Base-by-base conservation (phyloP, 1,140 invertebrate species). In the Nixonia krombeini region DNA sequence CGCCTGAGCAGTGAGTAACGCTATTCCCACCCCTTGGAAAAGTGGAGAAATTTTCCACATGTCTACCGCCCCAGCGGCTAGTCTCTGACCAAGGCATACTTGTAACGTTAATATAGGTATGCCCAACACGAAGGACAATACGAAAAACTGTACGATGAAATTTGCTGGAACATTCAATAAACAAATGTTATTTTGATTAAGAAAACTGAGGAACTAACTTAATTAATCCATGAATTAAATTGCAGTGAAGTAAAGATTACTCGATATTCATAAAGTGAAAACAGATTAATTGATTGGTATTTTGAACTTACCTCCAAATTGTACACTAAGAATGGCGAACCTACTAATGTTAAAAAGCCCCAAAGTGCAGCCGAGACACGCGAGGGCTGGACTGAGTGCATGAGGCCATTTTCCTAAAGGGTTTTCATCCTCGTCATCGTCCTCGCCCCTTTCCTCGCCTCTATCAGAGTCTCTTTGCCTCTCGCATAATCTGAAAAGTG, bases 21-120 rank as follows among this genome's bases (percentile, higher is more conserved):
- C 90, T 45, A 96, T 91, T 16, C 95, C 95, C 25, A 96, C 92
- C 5, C 93, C 93, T 85, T 94, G 92, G 79, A 96, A 96, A 53
- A 96, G 89, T 0, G 95, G 95, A 35, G 94, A 96, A 70, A 97
- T 95, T 66, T 88, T 90, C 94, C 95, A 97, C 94, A 96, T 96
- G 65, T 95, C 93, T 21, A 96, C 89, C 2, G 93, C 91, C 0
- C 94, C 94, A 0, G 92, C 89, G n/a, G 90, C 89, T 28, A 96
- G 84, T 75, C 93, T 91, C 80, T 95, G 93, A 2, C 95, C 95
- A 28, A 96, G 84, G 58, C 93, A 93, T 77, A 95, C 88, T 78
- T 95, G 92, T 37, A 96, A 87, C 25, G 93, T 94, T 49, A 96
- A 89, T 35, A 96, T 79, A 5, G 95, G 95, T 71, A 96, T 91